Conservation (phyloP, 2,888 invertebrate genomes). For the Cheilosia pagana region DNA sequence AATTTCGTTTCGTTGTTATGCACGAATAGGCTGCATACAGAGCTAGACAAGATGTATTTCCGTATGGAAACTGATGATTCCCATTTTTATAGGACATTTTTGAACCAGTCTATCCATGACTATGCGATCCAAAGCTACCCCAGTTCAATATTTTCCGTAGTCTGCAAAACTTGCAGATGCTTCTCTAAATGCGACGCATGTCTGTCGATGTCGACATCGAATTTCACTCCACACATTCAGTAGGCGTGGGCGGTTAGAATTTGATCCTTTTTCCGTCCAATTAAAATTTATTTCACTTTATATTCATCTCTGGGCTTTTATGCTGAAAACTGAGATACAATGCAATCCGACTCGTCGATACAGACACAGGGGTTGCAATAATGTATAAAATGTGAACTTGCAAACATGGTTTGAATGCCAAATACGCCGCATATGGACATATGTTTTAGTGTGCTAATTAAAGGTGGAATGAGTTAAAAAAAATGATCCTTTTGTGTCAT, state of each 20-base stretch:
- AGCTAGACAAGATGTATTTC: too few relatives aligned
- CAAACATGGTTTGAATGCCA: conserved; percentile 4
- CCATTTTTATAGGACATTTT: too few relatives aligned
- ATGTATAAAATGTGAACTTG: background rate
- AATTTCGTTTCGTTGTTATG: too few relatives aligned
- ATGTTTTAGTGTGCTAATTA: conserved; percentile 14
- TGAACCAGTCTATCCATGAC: too few relatives aligned
- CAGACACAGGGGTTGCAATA: background rate
- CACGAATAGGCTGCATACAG: too few relatives aligned
- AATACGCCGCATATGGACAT: background rate
- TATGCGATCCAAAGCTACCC: too few relatives aligned
- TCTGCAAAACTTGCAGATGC: background rate
- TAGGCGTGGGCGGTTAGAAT: conserved; percentile 19
- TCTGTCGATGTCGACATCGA: conserved; percentile 5
- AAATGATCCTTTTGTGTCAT: background rate
- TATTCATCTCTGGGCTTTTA: background rate
- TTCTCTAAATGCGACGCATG: conserved; percentile 5
- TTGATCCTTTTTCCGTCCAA: conserved; percentile 56
- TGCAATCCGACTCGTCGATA: conserved; percentile 35
- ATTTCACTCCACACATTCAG: background rate
- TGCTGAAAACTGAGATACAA: conserved; percentile 1
- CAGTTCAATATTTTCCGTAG: too few relatives aligned
- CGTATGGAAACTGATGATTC: too few relatives aligned
- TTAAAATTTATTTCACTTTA: conserved; percentile 53
- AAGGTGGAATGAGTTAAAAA: background rate